Evolutionary conservation across 2,888 invertebrate genomes (phyloP), one percentile per base, ranked within the genome.

Genomic region (Tetragonisca angustula): DNA sequence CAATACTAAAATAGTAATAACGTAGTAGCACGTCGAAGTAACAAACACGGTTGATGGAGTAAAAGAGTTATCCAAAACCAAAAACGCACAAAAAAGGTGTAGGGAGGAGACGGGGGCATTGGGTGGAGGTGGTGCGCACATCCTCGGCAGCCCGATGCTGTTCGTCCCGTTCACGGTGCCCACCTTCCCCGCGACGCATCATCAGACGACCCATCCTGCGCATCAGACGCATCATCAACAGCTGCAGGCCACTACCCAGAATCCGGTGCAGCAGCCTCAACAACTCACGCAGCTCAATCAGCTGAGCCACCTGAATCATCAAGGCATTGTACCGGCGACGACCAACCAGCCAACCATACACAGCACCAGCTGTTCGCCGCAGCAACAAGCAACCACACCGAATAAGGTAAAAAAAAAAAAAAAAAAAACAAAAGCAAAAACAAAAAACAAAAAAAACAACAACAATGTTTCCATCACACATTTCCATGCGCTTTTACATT

Each of bases 121-220:
- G 94, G 94, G 94, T 94, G 94, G 94, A 94, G 94, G 94, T 94
- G 93, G 93, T 93, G 93, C 94, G 92, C 94, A 94, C 93, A 94
- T 94, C 93, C 94, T 94, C 93, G 94, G 94, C 94, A 93, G 94
- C 92, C 94, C 94, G 93, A 94, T 94, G 94, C 94, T 94, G 93
- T 94, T 94, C 94, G 94, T 94, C 91, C 94, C 94, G 93, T 94
- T 94, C 91, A 93, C 94, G 93, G 94, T 94, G 91, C 94, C 94
- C 90, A 94, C 94, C 91, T 94, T 94, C 91, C 93, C 94, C 88
- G 92, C 94, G 89, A 92, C 94, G 91, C 93, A 93, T 89, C 94
- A 94, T 89, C 93, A 94, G 91, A 92, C 93, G 90, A 91, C 91
- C 89, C 92, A 92, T 61, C 91, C 93, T 80, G 88, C 91, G 79